Evolutionary conservation across 2,888 invertebrate species (phyloP), one percentile per base, ranked within the genome.

Genomic region (Phalangium opilio): DNA sequence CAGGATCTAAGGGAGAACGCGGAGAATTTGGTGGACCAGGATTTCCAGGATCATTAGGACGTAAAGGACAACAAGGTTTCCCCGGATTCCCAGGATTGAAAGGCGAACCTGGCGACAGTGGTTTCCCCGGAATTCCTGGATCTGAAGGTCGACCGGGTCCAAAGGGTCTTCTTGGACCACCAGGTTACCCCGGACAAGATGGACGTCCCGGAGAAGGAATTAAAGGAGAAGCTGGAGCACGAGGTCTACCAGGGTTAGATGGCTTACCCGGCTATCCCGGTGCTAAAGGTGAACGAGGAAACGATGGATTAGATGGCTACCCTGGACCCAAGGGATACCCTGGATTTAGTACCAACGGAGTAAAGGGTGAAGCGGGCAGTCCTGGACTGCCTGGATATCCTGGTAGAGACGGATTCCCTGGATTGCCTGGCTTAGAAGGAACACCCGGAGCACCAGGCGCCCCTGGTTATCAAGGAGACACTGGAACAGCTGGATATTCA

Each of bases 291-390:
- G 41, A 39, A 27, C 60, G 56, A 48, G 65, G 64, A 43, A 54
- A 57, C 17, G 47, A 51, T 43, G 71, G 76, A 34, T 64, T 71
- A 40, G 68, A 70, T 14, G 89, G 89, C 27, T 70, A 76, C n/a
- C 64, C 68, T 41, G 87, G 85, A 32, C 73, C 76, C 15, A 84
- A 84, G 67, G 87, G 89, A 27, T 27, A 36, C 7, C 36, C 36
- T 7, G 36, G 36, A 36, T 17, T 36, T 11, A 36, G 36, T 46
- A 14, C 20, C 18, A 34, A 20, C 5, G 49, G 49, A 36, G 36
- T 15, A 4, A 60, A 57, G 42, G 81, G 81, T n/a, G 61, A 63
- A 43, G 50, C 59, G n/a, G 76, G 76, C 38, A 63, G 64, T 19
- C 65, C 73, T 52, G 81, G 80, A 3, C 65, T 70, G 2, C 70